These are phyloP conservation scores for Frieseomelitta varia DNA, from an alignment of 1,140 invertebrate genomes.

Conservation along the genomic window DNA sequence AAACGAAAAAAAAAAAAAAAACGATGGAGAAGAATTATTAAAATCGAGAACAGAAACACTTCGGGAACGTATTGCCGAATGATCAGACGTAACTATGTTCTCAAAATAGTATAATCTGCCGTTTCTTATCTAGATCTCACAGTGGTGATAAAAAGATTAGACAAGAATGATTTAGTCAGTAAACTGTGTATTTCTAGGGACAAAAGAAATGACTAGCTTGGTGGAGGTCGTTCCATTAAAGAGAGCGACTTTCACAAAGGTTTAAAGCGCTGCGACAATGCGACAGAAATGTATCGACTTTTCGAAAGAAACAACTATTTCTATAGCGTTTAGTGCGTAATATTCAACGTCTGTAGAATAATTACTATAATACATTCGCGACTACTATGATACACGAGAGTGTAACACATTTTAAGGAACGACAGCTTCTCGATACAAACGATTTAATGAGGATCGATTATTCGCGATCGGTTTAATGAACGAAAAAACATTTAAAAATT, in stretches of 20 bases:
- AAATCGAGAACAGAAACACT: not conserved
- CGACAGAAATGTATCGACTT: slow-evolving; percentile 11
- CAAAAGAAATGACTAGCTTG: not conserved
- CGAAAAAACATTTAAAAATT: not conserved
- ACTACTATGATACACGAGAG: not conserved
- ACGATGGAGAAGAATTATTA: not conserved
- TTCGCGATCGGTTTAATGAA: not conserved
- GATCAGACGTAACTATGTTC: not conserved
- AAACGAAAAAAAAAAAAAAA: not conserved
- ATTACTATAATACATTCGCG: not conserved
- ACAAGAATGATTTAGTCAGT: not conserved
- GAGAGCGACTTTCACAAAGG: not conserved
- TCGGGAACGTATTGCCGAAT: too few relatives aligned
- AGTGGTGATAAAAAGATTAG: not conserved
- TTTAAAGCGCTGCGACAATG: not conserved
- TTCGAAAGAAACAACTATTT: not conserved
- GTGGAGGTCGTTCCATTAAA: not conserved
- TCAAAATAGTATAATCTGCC: not conserved
- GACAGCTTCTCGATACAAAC: not conserved
- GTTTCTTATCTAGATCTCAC: too few relatives aligned
- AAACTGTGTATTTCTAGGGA: not conserved
- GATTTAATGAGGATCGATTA: not conserved
- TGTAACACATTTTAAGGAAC: not conserved
- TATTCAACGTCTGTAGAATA: not conserved
- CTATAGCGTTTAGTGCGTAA: not conserved